Evolutionary conservation across 2,888 invertebrate genomes (phyloP).

Genomic region (Drosophila limbata): DNA sequence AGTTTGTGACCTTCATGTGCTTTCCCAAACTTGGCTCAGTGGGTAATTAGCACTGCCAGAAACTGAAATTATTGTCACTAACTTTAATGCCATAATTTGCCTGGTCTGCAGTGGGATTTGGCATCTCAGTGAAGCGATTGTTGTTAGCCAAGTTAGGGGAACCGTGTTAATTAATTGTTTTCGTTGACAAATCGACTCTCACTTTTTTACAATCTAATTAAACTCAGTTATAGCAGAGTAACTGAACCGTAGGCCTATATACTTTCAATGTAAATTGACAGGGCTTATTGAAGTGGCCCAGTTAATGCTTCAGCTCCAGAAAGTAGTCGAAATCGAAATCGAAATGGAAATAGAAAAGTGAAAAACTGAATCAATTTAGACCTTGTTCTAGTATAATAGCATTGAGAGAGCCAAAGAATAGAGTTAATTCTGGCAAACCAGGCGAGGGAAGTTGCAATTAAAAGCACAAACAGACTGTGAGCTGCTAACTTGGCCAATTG

Average conservation of each 20-base stretch:
- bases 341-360: slow-evolving; percentile 30
- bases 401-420: slow-evolving; percentile 35
- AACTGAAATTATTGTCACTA: slow-evolving; percentile 28
- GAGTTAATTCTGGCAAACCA: slow-evolving; percentile 57
- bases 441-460: slow-evolving; percentile 49
- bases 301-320: slow-evolving; percentile 13
- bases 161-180: slow-evolving; percentile 37
- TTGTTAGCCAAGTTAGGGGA: slow-evolving; percentile 10
- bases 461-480: slow-evolving; percentile 60
- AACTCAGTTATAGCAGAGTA: slow-evolving; percentile 2
- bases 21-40: slow-evolving; percentile 13
- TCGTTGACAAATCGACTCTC: slow-evolving; percentile 30
- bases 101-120: background rate
- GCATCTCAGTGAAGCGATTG: slow-evolving; percentile 6
- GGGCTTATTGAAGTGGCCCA: slow-evolving; percentile 5
- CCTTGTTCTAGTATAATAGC: slow-evolving; percentile 19
- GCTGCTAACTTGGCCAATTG: slow-evolving; percentile 46
- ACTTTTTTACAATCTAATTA: slow-evolving; percentile 26
- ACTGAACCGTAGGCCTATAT: slow-evolving; percentile 8
- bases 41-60: slow-evolving; percentile 27
- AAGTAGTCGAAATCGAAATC: slow-evolving; percentile 52
- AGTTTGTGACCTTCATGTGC: slow-evolving; percentile 31
- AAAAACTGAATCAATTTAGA: slow-evolving; percentile 37
- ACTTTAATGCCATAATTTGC: slow-evolving; percentile 15
- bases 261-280: slow-evolving; percentile 3